These are phyloP conservation scores for Cladorhizidae sp. DNA, from an alignment of 37 sponge, comb jelly and placozoan genomes.

Conservation along the genomic window DNA sequence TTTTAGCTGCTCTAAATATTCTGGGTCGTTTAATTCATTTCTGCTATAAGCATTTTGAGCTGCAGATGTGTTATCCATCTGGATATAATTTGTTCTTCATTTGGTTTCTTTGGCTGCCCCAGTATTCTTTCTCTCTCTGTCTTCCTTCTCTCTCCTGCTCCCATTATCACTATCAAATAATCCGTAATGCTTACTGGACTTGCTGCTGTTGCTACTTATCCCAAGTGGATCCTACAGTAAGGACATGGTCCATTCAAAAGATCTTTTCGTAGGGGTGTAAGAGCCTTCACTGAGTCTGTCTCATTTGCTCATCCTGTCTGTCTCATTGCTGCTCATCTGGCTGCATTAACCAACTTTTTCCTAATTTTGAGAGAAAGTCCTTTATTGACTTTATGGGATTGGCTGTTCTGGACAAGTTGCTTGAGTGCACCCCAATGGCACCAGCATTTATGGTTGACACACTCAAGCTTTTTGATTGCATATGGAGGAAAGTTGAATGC, in stretches of 20 bases:
- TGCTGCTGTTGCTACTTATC: no score
- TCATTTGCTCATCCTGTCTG: constrained; percentile 37
- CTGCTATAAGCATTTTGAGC: constrained; percentile 37
- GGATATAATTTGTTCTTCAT: constrained; percentile 14
- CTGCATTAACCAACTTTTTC: constrained; percentile 23
- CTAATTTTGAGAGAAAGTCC: constrained; percentile 30
- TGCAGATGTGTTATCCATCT: constrained; percentile 15
- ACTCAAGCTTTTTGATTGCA: constrained; percentile 43
- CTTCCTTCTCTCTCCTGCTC: background rate
- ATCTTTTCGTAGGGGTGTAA: constrained; percentile 7
- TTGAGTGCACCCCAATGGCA: constrained; percentile 41
- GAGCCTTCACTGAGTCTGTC: constrained; percentile 13
- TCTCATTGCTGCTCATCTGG: constrained; percentile 47
- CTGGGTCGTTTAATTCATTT: constrained; percentile 14
- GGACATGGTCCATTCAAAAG: constrained; percentile 41
- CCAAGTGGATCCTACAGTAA: constrained; percentile 40
- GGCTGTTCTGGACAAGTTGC: constrained; percentile 34
- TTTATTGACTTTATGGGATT: constrained; percentile 31
- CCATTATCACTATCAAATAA: no score
- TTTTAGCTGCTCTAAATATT: no score
- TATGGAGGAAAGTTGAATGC: no score
- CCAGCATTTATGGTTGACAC: constrained; percentile 58
- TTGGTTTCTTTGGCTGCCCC: constrained; percentile 14
- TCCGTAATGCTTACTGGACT: no score
- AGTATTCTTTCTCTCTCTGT: constrained; percentile 38